phyloP scores from a whole-genome alignment of 2,888 invertebrate species.

The Adelphocoris suturalis region DNA sequence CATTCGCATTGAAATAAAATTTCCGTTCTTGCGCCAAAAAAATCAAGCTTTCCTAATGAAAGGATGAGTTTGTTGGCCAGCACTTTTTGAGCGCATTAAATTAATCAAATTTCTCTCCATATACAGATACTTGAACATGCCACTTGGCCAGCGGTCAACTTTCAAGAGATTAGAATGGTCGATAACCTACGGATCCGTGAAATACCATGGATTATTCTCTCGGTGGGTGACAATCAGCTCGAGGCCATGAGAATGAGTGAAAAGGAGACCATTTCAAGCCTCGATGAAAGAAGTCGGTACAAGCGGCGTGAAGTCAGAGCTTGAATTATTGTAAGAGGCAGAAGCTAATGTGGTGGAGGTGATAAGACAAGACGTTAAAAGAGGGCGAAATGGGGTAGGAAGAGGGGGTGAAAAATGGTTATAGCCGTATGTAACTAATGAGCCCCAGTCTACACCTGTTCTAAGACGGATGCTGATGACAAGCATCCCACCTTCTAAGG shows the following conservation, averaged over 20 bases:
- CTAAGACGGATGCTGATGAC: slow-evolving; percentile 70
- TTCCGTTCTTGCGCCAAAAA: too few species aligned
- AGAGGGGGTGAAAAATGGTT: slow-evolving; percentile 65
- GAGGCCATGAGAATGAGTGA: neutral
- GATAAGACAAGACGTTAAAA: slow-evolving; percentile 62
- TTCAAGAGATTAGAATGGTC: too few species aligned
- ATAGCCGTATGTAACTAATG: slow-evolving; percentile 70
- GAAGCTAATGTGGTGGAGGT: slow-evolving; percentile 62
- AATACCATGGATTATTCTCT: too few species aligned
- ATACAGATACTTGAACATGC: too few species aligned
- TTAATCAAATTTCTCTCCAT: too few species aligned
- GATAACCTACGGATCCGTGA: too few species aligned
- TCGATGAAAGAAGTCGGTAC: slow-evolving; percentile 40
- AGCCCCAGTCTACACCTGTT: slow-evolving; percentile 67
- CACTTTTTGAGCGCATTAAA: too few species aligned
- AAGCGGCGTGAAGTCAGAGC: slow-evolving; percentile 9
- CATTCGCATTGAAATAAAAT: too few species aligned
- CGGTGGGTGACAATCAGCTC: too few species aligned
- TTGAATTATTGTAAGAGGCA: slow-evolving; percentile 41
- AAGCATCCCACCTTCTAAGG: slow-evolving; percentile 61
- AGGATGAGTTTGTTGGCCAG: too few species aligned
- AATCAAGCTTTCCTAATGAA: too few species aligned
- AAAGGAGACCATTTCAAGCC: neutral
- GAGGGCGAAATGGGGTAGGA: neutral
- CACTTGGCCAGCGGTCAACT: too few species aligned